A percentile compares a stretch with the other conserved stretches of the same genome.
Evolutionary conservation across 2,888 invertebrate genomes (phyloP).

Genomic region (Archips crataeganus): DNA sequence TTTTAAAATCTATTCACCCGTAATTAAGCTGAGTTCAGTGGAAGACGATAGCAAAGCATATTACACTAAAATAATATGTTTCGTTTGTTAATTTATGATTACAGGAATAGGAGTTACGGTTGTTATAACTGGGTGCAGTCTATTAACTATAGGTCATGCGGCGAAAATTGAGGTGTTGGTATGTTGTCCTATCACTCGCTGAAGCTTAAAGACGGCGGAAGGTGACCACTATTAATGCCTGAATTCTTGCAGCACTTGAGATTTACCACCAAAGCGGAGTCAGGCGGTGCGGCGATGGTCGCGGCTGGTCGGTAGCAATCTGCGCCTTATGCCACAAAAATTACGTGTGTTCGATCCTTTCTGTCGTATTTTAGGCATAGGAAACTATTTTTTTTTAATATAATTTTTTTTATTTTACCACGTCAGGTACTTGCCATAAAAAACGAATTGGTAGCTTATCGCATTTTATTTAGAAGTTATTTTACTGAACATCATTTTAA

Average conservation of each 20-base stretch:
- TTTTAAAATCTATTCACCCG: too few relatives aligned
- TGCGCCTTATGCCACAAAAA: conserved; percentile 54
- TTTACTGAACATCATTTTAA: conserved; percentile 4
- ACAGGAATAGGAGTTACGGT: not conserved
- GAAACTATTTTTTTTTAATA: conserved; percentile 45
- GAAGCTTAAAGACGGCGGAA: not conserved
- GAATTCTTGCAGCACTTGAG: not conserved
- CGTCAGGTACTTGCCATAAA: conserved; percentile 50
- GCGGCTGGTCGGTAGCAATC: conserved; percentile 19
- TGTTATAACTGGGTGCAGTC: not conserved
- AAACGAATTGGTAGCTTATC: conserved; percentile 12
- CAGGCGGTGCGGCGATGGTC: not conserved
- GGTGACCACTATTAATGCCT: not conserved
- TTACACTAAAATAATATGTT: not conserved
- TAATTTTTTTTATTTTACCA: conserved; percentile 26
- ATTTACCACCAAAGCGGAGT: not conserved
- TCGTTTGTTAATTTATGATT: not conserved
- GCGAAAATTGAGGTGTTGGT: not conserved
- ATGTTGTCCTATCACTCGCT: not conserved
- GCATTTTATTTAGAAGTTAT: conserved; percentile 9
- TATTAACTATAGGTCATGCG: not conserved
- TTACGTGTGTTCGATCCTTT: conserved; percentile 41
- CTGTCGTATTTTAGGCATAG: conserved; percentile 44
- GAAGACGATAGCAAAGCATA: not conserved
- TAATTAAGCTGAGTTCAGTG: not conserved